Evolutionary conservation across 1,140 invertebrate genomes (phyloP), one percentile per base, ranked within the genome.

Genomic region (Drosophila saltans): DNA sequence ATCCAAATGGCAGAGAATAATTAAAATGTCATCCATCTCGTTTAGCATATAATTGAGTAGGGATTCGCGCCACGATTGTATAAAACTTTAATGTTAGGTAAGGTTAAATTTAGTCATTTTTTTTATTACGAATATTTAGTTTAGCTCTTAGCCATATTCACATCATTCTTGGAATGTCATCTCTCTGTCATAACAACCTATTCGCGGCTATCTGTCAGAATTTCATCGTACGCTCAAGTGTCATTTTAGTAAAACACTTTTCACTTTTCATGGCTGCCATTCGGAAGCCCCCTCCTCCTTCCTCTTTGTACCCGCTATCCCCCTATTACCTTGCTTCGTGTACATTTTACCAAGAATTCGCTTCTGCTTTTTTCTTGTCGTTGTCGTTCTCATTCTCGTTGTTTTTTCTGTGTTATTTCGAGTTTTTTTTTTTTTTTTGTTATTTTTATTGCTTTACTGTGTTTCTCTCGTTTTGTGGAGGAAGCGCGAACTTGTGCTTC

Each of bases 401-500:
- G 16, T 16, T 16, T 16, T 6, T 30, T 26, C 45, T 60, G 5
- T 61, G 45, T 52, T 52, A 52, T 52, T 52, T 52, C 24, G 45
- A 52, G 45, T 52, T 36, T 1, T 3, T 36, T 36, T 10, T 52
- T 24, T 43, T 63, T 28, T 57, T 4, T 39, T 39, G 9, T 30
- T 59, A 4, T 30, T 7, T 36, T 24, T 26, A 40, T 56, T 41
- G 9, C 11, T 36, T 40, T 61, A 21, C 40, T 30, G 39, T 40
- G 40, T 36, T 61, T 26, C 57, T 11, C 30, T 36, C 30, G 21
- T 6, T 48, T 58, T 60, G 66, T 60, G 45, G 7, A 52, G 45
- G 45, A 52, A 52, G 45, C 45, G 45, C 41, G n/a, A 52, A 64
- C 43, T 33, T 80, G 55, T 70, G 57, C 75, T 78, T 62, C 45